Percentiles rank a stretch among this genome's conserved stretches.
Evolutionary conservation across 2,797 vertebrate genomes (phyloP).

Genomic region (Simalia tracyae): DNA sequence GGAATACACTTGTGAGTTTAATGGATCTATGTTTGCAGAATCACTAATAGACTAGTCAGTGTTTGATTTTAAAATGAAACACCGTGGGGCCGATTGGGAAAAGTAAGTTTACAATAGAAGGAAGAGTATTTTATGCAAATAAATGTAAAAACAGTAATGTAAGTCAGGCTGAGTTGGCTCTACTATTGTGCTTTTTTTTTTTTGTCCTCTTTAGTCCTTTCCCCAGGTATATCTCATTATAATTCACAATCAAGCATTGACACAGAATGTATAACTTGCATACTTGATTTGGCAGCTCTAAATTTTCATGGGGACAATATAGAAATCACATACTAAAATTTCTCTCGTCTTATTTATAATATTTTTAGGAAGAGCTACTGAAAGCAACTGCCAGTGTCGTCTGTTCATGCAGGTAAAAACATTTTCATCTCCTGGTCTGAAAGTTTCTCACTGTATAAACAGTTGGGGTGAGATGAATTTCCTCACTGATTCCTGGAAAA

Average conservation of each 20-base stretch:
- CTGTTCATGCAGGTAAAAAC: conserved; percentile 85
- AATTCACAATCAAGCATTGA: not conserved
- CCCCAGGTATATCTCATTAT: not conserved
- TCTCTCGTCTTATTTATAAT: conserved; percentile 16
- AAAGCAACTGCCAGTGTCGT: conserved; percentile 92
- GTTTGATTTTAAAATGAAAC: not conserved
- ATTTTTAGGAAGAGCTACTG: conserved; percentile 88
- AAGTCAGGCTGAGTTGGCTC: not conserved
- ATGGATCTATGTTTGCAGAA: not conserved
- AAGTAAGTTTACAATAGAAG: not conserved
- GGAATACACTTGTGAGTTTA: not conserved
- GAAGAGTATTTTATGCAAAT: not conserved
- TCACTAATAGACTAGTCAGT: not conserved
- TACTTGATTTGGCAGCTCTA: not conserved
- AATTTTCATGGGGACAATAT: not conserved
- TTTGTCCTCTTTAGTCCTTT: not conserved
- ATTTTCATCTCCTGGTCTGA: not conserved
- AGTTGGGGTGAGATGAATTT: not conserved
- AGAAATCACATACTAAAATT: not conserved
- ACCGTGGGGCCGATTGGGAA: not conserved
- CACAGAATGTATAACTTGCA: not conserved
- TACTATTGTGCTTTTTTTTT: not conserved
- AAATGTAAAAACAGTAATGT: not conserved
- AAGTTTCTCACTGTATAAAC: not conserved
- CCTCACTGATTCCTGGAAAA: not conserved